Evolutionary conservation across 2,113 vertebrate species (phyloP).

Genomic region (Chamaetylas fuelleborni): DNA sequence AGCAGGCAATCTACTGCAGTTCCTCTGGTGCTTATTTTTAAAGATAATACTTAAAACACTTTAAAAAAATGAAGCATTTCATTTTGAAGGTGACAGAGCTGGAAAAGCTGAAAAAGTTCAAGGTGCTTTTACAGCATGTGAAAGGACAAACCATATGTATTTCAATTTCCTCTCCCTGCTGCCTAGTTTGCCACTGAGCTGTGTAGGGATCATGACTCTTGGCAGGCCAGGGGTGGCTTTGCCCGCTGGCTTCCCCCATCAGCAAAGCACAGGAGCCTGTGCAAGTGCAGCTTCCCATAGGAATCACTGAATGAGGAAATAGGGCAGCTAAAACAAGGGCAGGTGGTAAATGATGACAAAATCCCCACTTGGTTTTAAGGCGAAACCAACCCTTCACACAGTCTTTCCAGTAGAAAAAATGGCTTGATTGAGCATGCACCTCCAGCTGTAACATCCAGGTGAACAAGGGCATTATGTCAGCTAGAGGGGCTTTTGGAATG

Average conservation of each 20-base stretch:
- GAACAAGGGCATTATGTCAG: background rate
- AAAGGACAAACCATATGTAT: background rate
- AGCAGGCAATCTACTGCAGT: constrained; percentile 18
- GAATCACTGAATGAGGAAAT: background rate
- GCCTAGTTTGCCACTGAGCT: fast-evolving
- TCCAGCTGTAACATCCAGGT: background rate
- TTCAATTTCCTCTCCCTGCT: background rate
- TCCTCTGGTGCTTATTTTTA: constrained; percentile 48
- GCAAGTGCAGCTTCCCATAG: background rate
- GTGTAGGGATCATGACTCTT: fast-evolving
- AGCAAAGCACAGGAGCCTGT: background rate
- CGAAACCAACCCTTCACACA: fast-evolving
- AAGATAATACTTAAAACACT: constrained; percentile 7
- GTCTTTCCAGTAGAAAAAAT: background rate
- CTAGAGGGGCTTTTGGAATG: background rate
- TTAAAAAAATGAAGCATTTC: constrained; percentile 1
- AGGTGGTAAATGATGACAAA: background rate
- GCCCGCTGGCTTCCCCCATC: background rate
- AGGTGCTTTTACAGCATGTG: background rate
- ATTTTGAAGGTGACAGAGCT: background rate
- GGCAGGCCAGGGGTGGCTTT: background rate
- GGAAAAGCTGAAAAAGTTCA: background rate
- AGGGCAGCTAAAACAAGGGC: background rate
- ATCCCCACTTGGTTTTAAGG: too few species aligned
- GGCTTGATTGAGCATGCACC: background rate